phyloP scores from a whole-genome alignment of 2,113 vertebrate genomes.

The Pogona vitticeps region DNA sequence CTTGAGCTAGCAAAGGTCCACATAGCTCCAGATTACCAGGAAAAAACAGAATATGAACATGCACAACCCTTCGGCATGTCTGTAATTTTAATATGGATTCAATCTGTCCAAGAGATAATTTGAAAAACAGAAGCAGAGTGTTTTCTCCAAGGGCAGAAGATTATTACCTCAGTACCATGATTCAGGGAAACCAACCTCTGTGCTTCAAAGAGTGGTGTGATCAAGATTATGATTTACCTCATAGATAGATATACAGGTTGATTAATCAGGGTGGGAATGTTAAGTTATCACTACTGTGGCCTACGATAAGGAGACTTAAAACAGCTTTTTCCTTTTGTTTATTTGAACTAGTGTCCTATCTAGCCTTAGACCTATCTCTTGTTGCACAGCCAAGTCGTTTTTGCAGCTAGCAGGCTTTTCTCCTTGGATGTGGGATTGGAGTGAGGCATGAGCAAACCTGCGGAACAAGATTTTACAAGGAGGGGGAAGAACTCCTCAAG shows the following conservation, averaged over 20 bases:
- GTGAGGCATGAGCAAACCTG: neutral
- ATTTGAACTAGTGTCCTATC: constrained; percentile 8
- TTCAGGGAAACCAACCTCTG: neutral
- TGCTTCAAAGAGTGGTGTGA: constrained; percentile 10
- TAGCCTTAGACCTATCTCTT: neutral
- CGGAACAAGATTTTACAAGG: neutral
- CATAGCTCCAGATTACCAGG: neutral
- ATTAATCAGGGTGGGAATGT: constrained; percentile 1
- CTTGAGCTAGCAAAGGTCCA: neutral
- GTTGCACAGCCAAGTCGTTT: neutral
- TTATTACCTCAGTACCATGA: neutral
- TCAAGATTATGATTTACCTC: constrained; percentile 8
- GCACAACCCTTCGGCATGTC: neutral
- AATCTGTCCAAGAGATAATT: neutral
- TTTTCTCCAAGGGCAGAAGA: constrained; percentile 10
- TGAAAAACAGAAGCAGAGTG: neutral
- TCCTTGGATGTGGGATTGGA: neutral
- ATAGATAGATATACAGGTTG: neutral
- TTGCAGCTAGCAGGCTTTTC: neutral
- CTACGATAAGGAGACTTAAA: fast-evolving
- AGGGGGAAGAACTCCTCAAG: neutral
- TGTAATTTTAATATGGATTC: neutral
- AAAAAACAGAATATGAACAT: neutral
- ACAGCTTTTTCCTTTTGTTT: neutral
- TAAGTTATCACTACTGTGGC: neutral